phyloP scores from a whole-genome alignment of 2,113 vertebrate genomes.

The Platichthys flesus region DNA sequence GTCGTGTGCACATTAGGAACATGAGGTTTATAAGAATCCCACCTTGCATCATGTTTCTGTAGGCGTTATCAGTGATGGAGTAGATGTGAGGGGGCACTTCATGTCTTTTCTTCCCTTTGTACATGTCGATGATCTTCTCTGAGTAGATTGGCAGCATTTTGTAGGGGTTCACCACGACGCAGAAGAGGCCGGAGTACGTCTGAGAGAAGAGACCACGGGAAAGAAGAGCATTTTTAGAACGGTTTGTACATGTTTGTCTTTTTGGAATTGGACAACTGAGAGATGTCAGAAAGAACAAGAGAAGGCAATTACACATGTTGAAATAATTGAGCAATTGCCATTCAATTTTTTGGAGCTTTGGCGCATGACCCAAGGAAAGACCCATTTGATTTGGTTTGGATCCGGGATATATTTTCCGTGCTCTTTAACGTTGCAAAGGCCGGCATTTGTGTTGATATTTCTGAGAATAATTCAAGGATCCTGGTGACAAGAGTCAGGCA shows the following conservation, averaged over 20 bases:
- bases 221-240: background rate
- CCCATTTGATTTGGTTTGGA: no score
- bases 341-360: no score
- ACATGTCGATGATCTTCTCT: conserved; percentile 98
- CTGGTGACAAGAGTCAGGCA: no score
- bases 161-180: conserved; percentile 96
- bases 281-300: background rate
- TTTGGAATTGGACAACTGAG: background rate
- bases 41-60: conserved; percentile 99
- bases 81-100: conserved; percentile 98
- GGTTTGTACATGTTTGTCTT: background rate
- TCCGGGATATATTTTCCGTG: no score
- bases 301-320: background rate
- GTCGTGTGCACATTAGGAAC: background rate
- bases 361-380: no score
- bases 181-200: conserved; percentile 98
- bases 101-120: conserved; percentile 98
- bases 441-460: background rate
- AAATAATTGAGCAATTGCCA: background rate
- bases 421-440: background rate
- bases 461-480: no score
- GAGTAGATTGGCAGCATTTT: conserved; percentile 97
- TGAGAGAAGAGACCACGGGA: conserved; percentile 60
- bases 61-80: conserved; percentile 93
- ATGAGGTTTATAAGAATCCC: background rate